Evolutionary conservation across 2,113 vertebrate species (phyloP).

Genomic region (Heptranchias perlo): DNA sequence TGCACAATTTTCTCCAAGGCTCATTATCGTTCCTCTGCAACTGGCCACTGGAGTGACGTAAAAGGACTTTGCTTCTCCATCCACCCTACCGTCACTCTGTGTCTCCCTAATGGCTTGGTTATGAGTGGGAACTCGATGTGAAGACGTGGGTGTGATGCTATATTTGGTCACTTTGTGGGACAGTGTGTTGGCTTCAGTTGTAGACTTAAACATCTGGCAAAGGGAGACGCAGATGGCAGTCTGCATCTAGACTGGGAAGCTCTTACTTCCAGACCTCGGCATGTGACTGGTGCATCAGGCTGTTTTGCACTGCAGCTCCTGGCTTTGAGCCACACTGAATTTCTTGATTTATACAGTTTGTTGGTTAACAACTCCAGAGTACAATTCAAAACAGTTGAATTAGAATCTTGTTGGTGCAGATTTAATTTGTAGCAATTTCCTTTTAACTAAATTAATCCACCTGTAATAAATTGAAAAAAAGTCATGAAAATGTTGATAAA

Average conservation of each 20-base stretch:
- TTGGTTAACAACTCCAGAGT: neutral
- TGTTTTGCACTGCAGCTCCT: neutral
- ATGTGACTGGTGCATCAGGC: neutral
- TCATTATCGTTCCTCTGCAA: too few relatives aligned
- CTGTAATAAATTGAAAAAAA: neutral
- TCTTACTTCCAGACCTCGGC: neutral
- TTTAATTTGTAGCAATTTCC: neutral
- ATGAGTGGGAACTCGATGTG: too few relatives aligned
- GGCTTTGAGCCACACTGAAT: neutral
- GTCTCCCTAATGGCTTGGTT: too few relatives aligned
- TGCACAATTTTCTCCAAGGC: too few relatives aligned
- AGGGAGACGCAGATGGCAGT: neutral
- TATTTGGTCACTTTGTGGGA: neutral
- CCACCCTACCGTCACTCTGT: too few relatives aligned
- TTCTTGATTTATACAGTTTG: neutral
- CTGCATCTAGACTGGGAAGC: neutral
- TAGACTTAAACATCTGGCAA: neutral
- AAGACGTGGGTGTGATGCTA: too few relatives aligned
- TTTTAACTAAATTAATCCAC: neutral
- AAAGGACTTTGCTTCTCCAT: too few relatives aligned
- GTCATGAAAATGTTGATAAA: neutral
- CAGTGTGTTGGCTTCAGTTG: neutral
- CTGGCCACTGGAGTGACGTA: too few relatives aligned
- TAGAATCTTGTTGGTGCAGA: neutral
- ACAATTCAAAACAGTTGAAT: neutral